Base-by-base conservation (phyloP, 2,888 invertebrate species). In the Cheilosia variabilis region DNA sequence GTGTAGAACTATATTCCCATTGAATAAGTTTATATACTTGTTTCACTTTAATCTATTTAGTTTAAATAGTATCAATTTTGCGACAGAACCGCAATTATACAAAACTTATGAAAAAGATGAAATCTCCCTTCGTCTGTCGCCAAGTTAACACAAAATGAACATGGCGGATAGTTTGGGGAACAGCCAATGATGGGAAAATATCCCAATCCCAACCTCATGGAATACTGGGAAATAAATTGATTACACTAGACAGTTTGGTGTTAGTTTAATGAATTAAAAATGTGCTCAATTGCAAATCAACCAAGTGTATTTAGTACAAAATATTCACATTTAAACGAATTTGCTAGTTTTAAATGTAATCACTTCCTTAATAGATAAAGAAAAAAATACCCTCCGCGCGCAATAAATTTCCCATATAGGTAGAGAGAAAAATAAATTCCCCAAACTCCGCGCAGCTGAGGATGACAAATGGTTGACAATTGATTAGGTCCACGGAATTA, bases 391-490 rank as follows among this genome's bases (percentile, higher is more conserved):
- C 55, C 22, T 10, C 22, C 55, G n/a, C 58, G 5, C 15, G 19
- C 19, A 7, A n/a, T 4, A 55, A 22, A 71, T 43, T 43, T 52
- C 34, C 63, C 65, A 24, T 27, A 27, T 15, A 1, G 41, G 19
- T 53, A 24, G 17, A 37, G 4, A 9, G 37, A 13, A 43, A 41
- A 45, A 41, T 17, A 60, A 58, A 17, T 17, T 7, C 43, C 69
- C 71, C 55, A 71, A 37, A 17, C 24, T 72, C 50, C 27, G 81
- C 86, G 86, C 86, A 81, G 81, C 86, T 80, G 75, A 80, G 69
- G 69, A 41, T 81, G 86, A 72, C 81, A 86, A 86, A 86, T 86
- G 62, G 62, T 68, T 86, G 86, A 86, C 86, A 86, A 86, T 72
- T 72, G 72, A 71, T 57, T 57, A 60, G 53, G 15, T 19, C 1